Percentiles rank a stretch among this genome's conserved stretches.
phyloP scores from a whole-genome alignment of 1,140 invertebrate species.

The Musca vetustissima region DNA sequence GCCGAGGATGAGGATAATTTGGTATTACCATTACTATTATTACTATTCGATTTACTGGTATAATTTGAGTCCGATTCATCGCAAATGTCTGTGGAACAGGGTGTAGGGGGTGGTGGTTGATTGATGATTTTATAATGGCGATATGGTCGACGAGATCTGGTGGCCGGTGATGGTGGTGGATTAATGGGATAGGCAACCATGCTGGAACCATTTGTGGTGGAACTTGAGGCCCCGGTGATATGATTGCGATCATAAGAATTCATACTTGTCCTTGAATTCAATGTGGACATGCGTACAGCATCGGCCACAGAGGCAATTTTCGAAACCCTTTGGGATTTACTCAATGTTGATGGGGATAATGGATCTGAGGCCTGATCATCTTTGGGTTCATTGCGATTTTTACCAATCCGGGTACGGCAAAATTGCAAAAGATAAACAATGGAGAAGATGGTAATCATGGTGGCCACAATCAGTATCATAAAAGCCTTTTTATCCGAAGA shows the following conservation, averaged over 20 bases:
- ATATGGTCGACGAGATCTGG: constrained; percentile 73
- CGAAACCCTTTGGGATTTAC: constrained; percentile 57
- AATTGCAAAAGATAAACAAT: constrained; percentile 57
- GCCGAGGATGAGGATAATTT: constrained; percentile 49
- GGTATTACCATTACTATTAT: constrained; percentile 48
- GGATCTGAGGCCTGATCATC: constrained; percentile 66
- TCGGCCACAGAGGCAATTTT: constrained; percentile 59
- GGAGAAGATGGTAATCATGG: constrained; percentile 57
- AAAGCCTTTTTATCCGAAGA: constrained; percentile 59
- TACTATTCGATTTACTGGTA: constrained; percentile 53
- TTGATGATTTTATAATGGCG: constrained; percentile 77
- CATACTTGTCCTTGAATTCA: constrained; percentile 64
- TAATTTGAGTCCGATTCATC: constrained; percentile 82
- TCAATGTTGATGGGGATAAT: constrained; percentile 58
- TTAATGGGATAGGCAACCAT: constrained; percentile 62
- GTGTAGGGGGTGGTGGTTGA: constrained; percentile 88
- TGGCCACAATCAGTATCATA: constrained; percentile 55
- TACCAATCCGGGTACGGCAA: constrained; percentile 58
- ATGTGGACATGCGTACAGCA: constrained; percentile 66
- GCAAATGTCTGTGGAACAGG: constrained; percentile 91
- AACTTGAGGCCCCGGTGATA: constrained; percentile 80
- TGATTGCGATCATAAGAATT: constrained; percentile 77
- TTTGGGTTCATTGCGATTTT: constrained; percentile 55
- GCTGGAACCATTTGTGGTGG: constrained; percentile 64
- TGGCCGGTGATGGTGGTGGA: constrained; percentile 87